Conservation (phyloP, 1,140 invertebrate genomes). For the Antheraea mylitta region DNA sequence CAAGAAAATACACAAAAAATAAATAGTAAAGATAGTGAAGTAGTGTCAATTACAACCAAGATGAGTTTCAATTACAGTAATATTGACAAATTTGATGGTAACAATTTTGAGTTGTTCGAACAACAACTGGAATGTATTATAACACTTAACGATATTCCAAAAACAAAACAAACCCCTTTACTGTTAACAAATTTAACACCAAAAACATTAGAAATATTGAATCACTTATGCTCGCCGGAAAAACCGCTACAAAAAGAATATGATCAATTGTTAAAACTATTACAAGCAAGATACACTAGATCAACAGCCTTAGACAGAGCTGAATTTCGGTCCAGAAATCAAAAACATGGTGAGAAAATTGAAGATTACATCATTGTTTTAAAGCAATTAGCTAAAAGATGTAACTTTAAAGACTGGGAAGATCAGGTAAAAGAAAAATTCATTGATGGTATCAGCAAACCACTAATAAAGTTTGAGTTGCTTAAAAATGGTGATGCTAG, state of each 20-base stretch:
- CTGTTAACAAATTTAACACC: background rate
- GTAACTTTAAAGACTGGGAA: no score
- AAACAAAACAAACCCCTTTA: background rate
- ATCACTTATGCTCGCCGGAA: background rate
- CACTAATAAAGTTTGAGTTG: background rate
- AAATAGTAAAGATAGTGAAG: no score
- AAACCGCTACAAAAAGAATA: background rate
- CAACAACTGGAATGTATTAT: slow-evolving; percentile 3
- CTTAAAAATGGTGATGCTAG: background rate
- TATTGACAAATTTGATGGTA: background rate
- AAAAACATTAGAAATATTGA: slow-evolving; percentile 4
- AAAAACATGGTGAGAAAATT: background rate
- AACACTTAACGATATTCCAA: background rate
- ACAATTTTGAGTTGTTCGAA: slow-evolving; percentile 11
- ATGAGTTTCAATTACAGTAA: no score
- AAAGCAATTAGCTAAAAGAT: no score
- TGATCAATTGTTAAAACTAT: background rate
- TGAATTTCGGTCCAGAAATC: background rate
- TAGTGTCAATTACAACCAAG: no score
- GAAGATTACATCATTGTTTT: no score
- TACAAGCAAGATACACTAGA: background rate
- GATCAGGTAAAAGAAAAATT: slow-evolving; percentile 8
- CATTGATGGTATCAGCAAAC: no score
- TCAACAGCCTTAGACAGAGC: background rate
- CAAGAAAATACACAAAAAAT: no score